Percentiles rank a stretch among this genome's conserved stretches.
These are phyloP conservation scores for Garra rufa DNA, from an alignment of 2,113 vertebrate genomes.

Conservation along the genomic window DNA sequence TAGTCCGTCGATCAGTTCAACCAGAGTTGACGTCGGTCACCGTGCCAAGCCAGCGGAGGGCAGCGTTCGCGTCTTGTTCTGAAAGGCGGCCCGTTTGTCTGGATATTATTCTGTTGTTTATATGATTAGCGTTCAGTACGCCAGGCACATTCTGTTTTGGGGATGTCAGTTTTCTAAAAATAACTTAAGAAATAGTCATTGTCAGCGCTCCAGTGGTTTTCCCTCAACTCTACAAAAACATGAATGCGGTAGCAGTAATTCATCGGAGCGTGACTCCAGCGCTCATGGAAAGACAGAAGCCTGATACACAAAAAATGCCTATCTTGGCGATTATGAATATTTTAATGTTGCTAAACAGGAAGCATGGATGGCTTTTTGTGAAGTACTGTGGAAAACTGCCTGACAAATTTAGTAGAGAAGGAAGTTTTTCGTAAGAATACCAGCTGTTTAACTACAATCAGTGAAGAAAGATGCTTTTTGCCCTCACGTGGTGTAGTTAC, in stretches of 20 bases:
- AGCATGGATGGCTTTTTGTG: neutral
- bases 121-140: neutral
- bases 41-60: neutral
- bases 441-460: neutral
- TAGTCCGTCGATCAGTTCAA: neutral
- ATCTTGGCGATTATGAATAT: neutral
- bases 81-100: neutral
- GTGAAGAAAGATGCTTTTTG: neutral
- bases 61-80: neutral
- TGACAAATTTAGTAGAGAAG: constrained; percentile 22
- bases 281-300: constrained; percentile 37
- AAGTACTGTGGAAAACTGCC: constrained; percentile 1
- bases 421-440: neutral
- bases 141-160: constrained; percentile 22
- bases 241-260: constrained; percentile 29
- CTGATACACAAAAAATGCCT: constrained; percentile 14
- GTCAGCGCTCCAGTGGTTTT: constrained; percentile 37
- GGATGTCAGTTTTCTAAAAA: constrained; percentile 31
- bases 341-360: constrained; percentile 32
- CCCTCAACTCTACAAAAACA: constrained; percentile 40
- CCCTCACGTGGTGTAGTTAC: neutral
- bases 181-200: constrained; percentile 22
- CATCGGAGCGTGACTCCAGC: constrained; percentile 6
- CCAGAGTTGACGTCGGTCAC: neutral
- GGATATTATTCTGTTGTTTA: constrained; percentile 29